Conservation (phyloP, 2,113 vertebrate genomes). For the Edolisoma coerulescens region DNA sequence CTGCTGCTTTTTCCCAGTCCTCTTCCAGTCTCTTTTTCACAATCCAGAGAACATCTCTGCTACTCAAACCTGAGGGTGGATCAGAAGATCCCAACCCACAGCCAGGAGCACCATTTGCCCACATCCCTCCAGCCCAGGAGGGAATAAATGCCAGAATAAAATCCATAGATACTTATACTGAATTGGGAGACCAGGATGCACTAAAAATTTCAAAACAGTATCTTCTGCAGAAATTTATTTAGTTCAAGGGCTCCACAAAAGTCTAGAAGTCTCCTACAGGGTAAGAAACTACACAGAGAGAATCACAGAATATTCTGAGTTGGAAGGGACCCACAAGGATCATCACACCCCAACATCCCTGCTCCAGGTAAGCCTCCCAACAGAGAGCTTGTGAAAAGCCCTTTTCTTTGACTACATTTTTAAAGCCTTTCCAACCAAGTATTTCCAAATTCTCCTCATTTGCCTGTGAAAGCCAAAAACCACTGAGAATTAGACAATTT, state of each 20-base stretch:
- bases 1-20: background rate
- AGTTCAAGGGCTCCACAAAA: background rate
- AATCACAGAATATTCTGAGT: background rate
- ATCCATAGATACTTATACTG: background rate
- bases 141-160: background rate
- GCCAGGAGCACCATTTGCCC: background rate
- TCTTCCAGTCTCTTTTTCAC: background rate
- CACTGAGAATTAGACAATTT: background rate
- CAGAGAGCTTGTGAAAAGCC: background rate
- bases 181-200: background rate
- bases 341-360: background rate
- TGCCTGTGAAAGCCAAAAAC: background rate
- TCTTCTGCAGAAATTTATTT: background rate
- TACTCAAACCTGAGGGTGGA: background rate
- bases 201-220: background rate
- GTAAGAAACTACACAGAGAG: background rate
- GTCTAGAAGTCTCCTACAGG: background rate
- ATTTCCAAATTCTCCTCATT: background rate
- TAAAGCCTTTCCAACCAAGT: background rate
- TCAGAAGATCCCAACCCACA: background rate
- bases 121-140: background rate
- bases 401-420: background rate
- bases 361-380: background rate
- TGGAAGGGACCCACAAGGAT: background rate
- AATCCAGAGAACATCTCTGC: background rate